Conservation (phyloP, 1,140 invertebrate species). For the Pseudomyrmex cubaensis region DNA sequence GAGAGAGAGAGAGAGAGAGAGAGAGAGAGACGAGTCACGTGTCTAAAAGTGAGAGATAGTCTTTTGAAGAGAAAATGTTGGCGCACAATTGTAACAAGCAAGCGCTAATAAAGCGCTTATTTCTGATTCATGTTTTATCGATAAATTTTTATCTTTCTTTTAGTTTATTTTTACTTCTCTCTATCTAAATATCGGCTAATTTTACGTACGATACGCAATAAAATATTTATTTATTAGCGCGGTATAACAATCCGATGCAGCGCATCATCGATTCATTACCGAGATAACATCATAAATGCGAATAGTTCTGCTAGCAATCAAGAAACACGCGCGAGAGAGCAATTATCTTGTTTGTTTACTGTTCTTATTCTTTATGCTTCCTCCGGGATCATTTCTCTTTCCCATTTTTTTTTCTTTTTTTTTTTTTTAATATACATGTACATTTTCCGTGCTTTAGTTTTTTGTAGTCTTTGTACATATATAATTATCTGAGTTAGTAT, state of each 20-base stretch:
- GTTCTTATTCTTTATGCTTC: not conserved
- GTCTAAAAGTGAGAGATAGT: constrained; percentile 25
- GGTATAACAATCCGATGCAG: not conserved
- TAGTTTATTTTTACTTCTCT: not conserved
- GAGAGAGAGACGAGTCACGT: constrained; percentile 31
- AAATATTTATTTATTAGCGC: not conserved
- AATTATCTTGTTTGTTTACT: constrained; percentile 25
- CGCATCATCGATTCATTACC: not conserved
- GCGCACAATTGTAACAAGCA: constrained; percentile 21
- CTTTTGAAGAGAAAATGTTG: not conserved
- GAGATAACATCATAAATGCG: not conserved
- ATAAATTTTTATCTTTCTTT: not conserved
- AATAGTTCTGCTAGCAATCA: too few species aligned
- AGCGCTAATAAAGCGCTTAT: not conserved
- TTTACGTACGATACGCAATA: not conserved
- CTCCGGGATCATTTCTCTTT: not conserved
- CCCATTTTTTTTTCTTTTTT: not conserved
- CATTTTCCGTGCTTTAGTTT: constrained; percentile 12
- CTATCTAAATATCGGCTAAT: constrained; percentile 7
- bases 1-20: not conserved
- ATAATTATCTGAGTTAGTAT: constrained; percentile 34
- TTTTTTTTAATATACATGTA: not conserved
- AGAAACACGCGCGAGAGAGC: not conserved
- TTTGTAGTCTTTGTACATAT: constrained; percentile 61
- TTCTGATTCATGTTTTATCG: constrained; percentile 4